phyloP scores from a whole-genome alignment of 2,113 vertebrate species.

The Ursus arctos region DNA sequence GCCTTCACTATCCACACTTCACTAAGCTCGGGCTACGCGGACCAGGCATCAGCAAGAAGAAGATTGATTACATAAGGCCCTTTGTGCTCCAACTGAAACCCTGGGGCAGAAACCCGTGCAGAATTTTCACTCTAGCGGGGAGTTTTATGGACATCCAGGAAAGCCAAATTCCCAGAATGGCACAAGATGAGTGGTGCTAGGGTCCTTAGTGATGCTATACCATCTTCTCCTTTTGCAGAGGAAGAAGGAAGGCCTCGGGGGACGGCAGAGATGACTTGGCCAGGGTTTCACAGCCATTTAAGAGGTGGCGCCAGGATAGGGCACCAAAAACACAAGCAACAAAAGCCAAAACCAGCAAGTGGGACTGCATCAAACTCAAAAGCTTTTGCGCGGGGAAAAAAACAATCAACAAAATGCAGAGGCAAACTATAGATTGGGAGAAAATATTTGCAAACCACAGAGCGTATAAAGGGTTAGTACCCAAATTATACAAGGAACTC shows the following conservation, averaged over 20 bases:
- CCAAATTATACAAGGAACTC: neutral
- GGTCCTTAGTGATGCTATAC: neutral
- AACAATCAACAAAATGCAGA: neutral
- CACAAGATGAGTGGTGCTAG: neutral
- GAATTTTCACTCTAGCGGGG: neutral
- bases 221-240: neutral
- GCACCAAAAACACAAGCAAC: neutral
- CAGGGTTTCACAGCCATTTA: neutral
- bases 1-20: neutral
- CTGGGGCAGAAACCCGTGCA: neutral
- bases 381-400: neutral
- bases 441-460: neutral
- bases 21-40: neutral
- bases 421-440: neutral
- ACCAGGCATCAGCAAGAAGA: neutral
- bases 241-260: neutral
- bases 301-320: neutral
- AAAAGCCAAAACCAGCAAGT: neutral
- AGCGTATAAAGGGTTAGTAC: neutral
- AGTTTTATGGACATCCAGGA: slow-evolving; percentile 29
- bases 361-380: neutral
- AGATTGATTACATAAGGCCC: neutral
- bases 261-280: neutral
- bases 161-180: neutral
- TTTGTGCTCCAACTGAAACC: neutral